Percentiles rank a stretch among this genome's conserved stretches.
Conservation (phyloP, 1,140 invertebrate species). For the Coelopa frigida region DNA sequence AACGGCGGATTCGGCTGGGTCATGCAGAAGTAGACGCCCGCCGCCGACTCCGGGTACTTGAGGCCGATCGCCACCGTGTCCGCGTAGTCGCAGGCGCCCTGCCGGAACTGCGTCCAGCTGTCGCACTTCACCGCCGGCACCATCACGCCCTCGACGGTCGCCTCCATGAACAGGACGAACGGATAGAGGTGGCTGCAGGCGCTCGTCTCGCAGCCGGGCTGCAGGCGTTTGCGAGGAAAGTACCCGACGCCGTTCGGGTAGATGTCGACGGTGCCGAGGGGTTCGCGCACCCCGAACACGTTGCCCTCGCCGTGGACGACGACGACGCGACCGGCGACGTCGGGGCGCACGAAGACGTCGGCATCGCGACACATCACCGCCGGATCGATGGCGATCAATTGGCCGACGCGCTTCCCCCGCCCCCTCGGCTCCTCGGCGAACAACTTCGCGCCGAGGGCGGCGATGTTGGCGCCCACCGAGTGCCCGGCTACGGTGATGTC, state of each 20-base stretch:
- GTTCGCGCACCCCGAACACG: slow-evolving; percentile 30
- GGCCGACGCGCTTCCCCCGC: slow-evolving; percentile 18
- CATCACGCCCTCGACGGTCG: slow-evolving; percentile 33
- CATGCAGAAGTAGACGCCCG: slow-evolving; percentile 33
- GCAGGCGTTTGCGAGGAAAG: slow-evolving; percentile 29
- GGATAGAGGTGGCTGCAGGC: slow-evolving; percentile 41
- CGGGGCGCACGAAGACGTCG: slow-evolving; percentile 28
- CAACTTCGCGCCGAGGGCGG: slow-evolving; percentile 28
- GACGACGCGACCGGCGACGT: slow-evolving; percentile 23
- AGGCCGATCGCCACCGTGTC: slow-evolving; percentile 35
- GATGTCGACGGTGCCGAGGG: slow-evolving; percentile 33
- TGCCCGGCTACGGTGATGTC: slow-evolving; percentile 37
- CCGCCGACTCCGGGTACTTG: slow-evolving; percentile 24
- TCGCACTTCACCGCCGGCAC: slow-evolving; percentile 40
- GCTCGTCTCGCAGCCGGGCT: slow-evolving; percentile 33
- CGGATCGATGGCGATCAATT: slow-evolving; percentile 36
- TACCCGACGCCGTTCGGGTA: slow-evolving; percentile 41
- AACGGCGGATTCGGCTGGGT: slow-evolving; percentile 38
- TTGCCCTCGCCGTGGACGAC: slow-evolving; percentile 35
- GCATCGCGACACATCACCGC: slow-evolving; percentile 35
- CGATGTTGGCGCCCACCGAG: slow-evolving; percentile 37
- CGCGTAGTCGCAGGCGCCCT: slow-evolving; percentile 29
- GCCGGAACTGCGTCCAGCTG: slow-evolving; percentile 35
- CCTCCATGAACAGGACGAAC: slow-evolving; percentile 38
- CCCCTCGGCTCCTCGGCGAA: slow-evolving; percentile 18